These are phyloP conservation scores for Ennomos fuscantarius DNA, from an alignment of 2,888 invertebrate species.

Conservation along the genomic window DNA sequence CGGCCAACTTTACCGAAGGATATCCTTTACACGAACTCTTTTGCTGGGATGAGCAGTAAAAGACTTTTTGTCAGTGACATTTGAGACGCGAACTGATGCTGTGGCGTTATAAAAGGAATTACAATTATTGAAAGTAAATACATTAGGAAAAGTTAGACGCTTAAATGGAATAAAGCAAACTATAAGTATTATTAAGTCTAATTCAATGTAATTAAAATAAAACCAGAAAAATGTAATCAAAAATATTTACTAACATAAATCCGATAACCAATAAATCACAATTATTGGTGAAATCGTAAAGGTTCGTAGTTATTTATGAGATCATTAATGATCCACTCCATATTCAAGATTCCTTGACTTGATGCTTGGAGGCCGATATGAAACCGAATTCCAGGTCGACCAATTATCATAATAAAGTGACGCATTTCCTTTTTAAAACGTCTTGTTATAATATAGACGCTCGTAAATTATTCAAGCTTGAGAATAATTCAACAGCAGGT, in stretches of 20 bases:
- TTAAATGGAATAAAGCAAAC: too few relatives aligned
- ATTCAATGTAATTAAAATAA: too few relatives aligned
- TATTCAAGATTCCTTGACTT: slow-evolving; percentile 56
- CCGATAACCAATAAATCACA: slow-evolving; percentile 10
- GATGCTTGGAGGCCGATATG: slow-evolving; percentile 53
- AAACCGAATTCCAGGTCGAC: slow-evolving; percentile 52
- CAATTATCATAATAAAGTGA: slow-evolving; percentile 62
- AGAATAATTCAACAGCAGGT: slow-evolving; percentile 34
- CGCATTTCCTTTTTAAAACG: slow-evolving; percentile 56
- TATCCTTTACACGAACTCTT: slow-evolving; percentile 56
- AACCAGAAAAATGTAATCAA: too few relatives aligned
- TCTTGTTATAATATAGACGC: slow-evolving; percentile 50
- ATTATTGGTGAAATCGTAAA: slow-evolving; percentile 20
- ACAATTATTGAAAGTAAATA: neutral
- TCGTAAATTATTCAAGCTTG: slow-evolving; percentile 50
- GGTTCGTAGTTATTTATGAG: slow-evolving; percentile 54
- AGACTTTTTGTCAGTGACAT: slow-evolving; percentile 28
- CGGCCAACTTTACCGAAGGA: slow-evolving; percentile 62
- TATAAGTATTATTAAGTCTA: too few relatives aligned
- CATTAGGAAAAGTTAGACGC: too few relatives aligned
- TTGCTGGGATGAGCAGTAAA: slow-evolving; percentile 35
- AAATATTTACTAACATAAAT: neutral
- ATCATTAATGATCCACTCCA: slow-evolving; percentile 56
- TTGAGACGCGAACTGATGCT: slow-evolving; percentile 13
- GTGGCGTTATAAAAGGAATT: slow-evolving; percentile 1